These are phyloP conservation scores for Parnassius glacialis DNA, from an alignment of 2,888 invertebrate species.

Conservation along the genomic window DNA sequence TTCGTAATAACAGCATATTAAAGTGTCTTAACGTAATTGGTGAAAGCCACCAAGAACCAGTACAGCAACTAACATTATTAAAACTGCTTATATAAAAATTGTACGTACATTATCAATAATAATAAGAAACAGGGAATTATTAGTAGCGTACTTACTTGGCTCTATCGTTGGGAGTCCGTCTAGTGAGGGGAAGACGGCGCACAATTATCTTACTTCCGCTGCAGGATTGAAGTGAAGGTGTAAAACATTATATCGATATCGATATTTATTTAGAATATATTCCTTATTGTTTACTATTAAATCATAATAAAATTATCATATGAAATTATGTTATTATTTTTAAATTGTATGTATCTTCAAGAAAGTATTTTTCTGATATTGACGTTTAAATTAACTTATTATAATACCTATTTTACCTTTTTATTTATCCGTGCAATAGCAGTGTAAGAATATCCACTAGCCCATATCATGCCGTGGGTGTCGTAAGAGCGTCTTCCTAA, in stretches of 20 bases:
- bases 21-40: neutral
- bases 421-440: too few species aligned
- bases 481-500: too few species aligned
- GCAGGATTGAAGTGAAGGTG: conserved; percentile 52
- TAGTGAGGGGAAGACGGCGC: conserved; percentile 71
- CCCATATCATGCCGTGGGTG: too few species aligned
- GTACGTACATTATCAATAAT: conserved; percentile 24
- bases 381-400: too few species aligned
- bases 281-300: neutral
- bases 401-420: too few species aligned
- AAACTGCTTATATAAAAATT: conserved; percentile 5
- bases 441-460: too few species aligned
- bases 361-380: too few species aligned
- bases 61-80: conserved; percentile 17
- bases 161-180: conserved; percentile 46
- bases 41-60: conserved; percentile 9
- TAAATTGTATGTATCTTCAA: too few species aligned
- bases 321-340: too few species aligned
- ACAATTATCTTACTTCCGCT: conserved; percentile 77
- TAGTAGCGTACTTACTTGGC: conserved; percentile 16
- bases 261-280: conserved; percentile 27
- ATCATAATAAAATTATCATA: too few species aligned
- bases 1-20: neutral
- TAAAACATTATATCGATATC: conserved; percentile 36
- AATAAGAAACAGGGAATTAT: conserved; percentile 35